Conservation (phyloP, 2,888 invertebrate species). For the Nymphalis urticae region DNA sequence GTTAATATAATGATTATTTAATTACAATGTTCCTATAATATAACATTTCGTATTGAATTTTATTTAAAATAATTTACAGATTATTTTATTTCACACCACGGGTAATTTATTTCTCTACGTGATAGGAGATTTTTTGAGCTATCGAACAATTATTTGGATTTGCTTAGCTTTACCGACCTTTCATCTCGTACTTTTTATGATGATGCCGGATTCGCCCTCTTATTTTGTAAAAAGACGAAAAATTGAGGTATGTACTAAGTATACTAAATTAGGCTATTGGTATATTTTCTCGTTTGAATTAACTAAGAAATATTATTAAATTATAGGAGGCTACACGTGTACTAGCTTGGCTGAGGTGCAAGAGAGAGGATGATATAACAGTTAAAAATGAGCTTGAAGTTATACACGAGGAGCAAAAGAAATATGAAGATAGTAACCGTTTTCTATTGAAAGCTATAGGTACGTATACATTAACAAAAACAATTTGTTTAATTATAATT, state of each 20-base stretch:
- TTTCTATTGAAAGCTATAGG: conserved; percentile 63
- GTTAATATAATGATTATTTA: no score
- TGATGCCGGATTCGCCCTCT: conserved; percentile 84
- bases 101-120: conserved; percentile 76
- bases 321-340: conserved; percentile 60
- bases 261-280: not conserved
- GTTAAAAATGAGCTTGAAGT: conserved; percentile 56
- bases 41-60: no score
- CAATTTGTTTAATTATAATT: not conserved
- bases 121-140: conserved; percentile 74
- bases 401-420: conserved; percentile 60
- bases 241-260: conserved; percentile 56
- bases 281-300: no score
- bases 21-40: no score
- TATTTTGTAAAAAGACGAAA: conserved; percentile 67
- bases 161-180: conserved; percentile 73
- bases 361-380: conserved; percentile 51
- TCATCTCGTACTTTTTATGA: conserved; percentile 69
- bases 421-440: conserved; percentile 58
- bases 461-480: conserved; percentile 45
- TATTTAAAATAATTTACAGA: conserved; percentile 46
- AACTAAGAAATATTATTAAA: not conserved
- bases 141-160: conserved; percentile 74
- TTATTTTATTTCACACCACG: conserved; percentile 67
- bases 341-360: conserved; percentile 70